Conservation (phyloP, 2,113 vertebrate species). For the Psettodes erumei region DNA sequence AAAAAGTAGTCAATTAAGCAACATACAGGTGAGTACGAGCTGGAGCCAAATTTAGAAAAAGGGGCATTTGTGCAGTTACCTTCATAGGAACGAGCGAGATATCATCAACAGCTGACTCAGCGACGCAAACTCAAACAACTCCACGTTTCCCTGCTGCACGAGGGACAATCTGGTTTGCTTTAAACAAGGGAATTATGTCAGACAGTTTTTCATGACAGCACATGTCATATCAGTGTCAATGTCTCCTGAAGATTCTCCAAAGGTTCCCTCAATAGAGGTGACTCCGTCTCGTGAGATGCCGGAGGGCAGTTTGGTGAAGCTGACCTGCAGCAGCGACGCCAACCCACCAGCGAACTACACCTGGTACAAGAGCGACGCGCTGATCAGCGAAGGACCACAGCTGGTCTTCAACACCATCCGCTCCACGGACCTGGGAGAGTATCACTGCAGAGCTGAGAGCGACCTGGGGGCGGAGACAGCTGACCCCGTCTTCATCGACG, state of each 20-base stretch:
- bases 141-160: too few species aligned
- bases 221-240: neutral
- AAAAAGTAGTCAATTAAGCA: too few species aligned
- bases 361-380: constrained; percentile 8
- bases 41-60: too few species aligned
- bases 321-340: constrained; percentile 41
- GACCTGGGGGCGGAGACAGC: neutral
- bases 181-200: too few species aligned
- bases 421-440: constrained; percentile 35
- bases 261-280: neutral
- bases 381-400: neutral
- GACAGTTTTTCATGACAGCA: neutral
- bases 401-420: constrained; percentile 2
- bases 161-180: too few species aligned
- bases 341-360: neutral
- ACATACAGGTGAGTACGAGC: too few species aligned
- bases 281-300: neutral
- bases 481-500: neutral
- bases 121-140: too few species aligned
- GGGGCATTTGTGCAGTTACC: neutral
- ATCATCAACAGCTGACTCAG: too few species aligned
- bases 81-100: too few species aligned
- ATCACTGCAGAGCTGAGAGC: constrained; percentile 42
- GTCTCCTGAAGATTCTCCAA: constrained; percentile 28
- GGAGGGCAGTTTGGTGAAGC: neutral